Percentiles rank a stretch among this genome's conserved stretches.
These are phyloP conservation scores for Melopsittacus undulatus DNA, from an alignment of 2,797 vertebrate species.

Conservation along the genomic window DNA sequence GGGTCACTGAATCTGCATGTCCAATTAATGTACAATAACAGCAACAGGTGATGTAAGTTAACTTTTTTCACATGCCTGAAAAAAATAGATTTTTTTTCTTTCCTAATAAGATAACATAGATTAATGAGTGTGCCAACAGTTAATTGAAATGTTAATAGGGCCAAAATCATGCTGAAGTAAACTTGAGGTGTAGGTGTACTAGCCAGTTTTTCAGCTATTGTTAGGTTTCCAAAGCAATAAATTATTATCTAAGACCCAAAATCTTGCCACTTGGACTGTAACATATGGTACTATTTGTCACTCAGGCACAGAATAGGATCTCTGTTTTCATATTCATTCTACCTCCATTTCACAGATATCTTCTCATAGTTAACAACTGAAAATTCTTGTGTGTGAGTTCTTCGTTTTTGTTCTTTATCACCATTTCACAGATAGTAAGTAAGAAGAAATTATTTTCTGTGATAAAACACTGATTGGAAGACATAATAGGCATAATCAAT, in stretches of 20 bases:
- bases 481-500: not conserved
- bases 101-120: not conserved
- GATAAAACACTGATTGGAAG: not conserved
- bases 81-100: not conserved
- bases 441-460: not conserved
- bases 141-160: not conserved
- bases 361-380: not conserved
- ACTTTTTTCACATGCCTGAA: not conserved
- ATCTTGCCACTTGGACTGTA: not conserved
- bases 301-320: not conserved
- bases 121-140: not conserved
- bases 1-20: not conserved
- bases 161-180: not conserved
- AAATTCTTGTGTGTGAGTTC: not conserved
- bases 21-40: not conserved
- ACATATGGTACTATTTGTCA: not conserved
- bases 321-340: not conserved
- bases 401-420: not conserved
- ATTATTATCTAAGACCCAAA: not conserved
- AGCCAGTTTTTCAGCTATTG: not conserved
- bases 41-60: not conserved
- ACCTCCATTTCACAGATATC: not conserved
- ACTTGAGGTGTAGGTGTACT: accelerated
- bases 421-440: not conserved
- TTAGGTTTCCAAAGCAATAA: not conserved